phyloP scores from a whole-genome alignment of 2,888 invertebrate species.

The Osedax frankpressi region DNA sequence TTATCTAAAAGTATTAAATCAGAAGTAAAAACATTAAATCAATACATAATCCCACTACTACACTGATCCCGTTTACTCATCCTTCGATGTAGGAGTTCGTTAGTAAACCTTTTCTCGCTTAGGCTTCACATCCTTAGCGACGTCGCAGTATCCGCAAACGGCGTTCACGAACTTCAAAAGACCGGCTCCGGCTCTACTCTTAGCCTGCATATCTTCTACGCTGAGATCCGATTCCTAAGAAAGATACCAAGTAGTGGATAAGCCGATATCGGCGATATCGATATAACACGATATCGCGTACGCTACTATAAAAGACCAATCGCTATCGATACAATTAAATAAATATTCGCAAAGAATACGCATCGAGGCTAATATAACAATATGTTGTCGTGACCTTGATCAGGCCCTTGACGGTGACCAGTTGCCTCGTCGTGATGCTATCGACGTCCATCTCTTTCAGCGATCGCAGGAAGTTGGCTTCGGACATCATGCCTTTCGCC shows the following conservation, averaged over 20 bases:
- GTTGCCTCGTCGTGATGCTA: slow-evolving; percentile 42
- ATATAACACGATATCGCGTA: no score
- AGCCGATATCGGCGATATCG: no score
- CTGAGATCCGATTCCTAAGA: slow-evolving; percentile 39
- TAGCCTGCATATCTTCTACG: slow-evolving; percentile 66
- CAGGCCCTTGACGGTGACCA: slow-evolving; percentile 18
- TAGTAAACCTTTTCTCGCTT: slow-evolving; percentile 57
- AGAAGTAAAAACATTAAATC: no score
- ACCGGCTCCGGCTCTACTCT: slow-evolving; percentile 74
- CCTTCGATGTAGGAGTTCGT: neutral
- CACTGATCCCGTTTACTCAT: no score
- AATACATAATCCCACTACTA: no score
- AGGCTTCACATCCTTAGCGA: slow-evolving; percentile 60
- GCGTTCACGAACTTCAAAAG: slow-evolving; percentile 72
- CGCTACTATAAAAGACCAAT: no score
- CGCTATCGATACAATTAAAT: no score
- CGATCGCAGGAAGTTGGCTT: slow-evolving; percentile 65
- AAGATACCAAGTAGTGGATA: slow-evolving; percentile 23
- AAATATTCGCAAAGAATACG: no score
- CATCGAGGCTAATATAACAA: no score
- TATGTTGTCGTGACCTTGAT: slow-evolving; percentile 1
- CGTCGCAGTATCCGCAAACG: slow-evolving; percentile 75
- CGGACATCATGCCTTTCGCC: slow-evolving; percentile 81
- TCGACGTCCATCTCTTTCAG: slow-evolving; percentile 71
- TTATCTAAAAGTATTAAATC: no score